These are phyloP conservation scores for Physella acuta DNA, from an alignment of 1,140 invertebrate genomes.

Conservation along the genomic window DNA sequence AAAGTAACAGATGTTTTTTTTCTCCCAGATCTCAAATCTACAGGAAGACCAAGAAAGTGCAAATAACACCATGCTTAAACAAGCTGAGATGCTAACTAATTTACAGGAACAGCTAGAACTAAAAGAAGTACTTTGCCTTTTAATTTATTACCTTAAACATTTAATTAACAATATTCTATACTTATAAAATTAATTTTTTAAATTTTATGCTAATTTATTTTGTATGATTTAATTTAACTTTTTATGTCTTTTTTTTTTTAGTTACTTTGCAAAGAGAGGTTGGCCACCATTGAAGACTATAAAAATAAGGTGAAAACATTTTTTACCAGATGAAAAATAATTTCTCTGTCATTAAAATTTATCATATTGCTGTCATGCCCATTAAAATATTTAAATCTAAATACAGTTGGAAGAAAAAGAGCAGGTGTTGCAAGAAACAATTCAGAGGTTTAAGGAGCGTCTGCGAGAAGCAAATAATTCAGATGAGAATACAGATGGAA, in stretches of 20 bases:
- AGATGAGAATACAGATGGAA: slow-evolving; percentile 14
- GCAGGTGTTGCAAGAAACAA: neutral
- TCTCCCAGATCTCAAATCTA: slow-evolving; percentile 18
- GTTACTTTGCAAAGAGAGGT: slow-evolving; percentile 7
- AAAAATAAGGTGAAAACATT: slow-evolving; percentile 4
- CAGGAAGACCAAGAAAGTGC: slow-evolving; percentile 23
- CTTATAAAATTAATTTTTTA: neutral
- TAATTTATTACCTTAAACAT: neutral
- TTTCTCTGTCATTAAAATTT: too few species aligned
- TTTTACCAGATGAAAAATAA: too few species aligned
- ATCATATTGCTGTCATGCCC: too few species aligned
- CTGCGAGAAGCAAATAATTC: slow-evolving; percentile 8
- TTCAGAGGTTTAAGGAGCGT: slow-evolving; percentile 8
- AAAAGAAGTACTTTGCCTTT: slow-evolving; percentile 11
- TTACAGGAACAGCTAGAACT: neutral
- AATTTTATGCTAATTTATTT: too few species aligned
- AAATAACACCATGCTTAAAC: slow-evolving; percentile 4
- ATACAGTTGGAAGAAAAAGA: slow-evolving; percentile 10
- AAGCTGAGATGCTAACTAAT: slow-evolving; percentile 3
- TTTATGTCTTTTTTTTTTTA: neutral
- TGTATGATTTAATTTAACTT: neutral
- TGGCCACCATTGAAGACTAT: slow-evolving; percentile 1
- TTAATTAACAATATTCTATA: neutral
- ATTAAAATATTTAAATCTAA: too few species aligned
- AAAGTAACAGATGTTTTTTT: too few species aligned